These are phyloP conservation scores for Leucoraja ocellata DNA, from an alignment of 2,797 vertebrate species.

Conservation along the genomic window DNA sequence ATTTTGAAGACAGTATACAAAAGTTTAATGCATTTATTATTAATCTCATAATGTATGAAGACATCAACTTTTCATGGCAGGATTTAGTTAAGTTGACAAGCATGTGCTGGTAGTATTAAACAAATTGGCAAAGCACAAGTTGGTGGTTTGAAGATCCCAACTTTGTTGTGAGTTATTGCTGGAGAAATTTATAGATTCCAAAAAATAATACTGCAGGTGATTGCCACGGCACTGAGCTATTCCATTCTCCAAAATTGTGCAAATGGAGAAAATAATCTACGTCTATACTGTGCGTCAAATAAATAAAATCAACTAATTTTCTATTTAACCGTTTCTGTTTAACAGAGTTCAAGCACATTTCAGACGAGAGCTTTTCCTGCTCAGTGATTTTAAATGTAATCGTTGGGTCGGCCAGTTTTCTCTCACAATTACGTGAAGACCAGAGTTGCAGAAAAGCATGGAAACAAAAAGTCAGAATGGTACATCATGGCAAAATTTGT, in stretches of 20 bases:
- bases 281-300: background rate
- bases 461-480: background rate
- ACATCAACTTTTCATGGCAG: background rate
- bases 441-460: background rate
- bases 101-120: background rate
- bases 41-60: background rate
- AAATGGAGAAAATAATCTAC: background rate
- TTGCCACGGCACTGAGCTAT: background rate
- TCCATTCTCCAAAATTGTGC: background rate
- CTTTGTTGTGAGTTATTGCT: background rate
- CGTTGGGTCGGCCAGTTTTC: background rate
- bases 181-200: background rate
- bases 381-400: background rate
- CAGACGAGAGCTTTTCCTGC: background rate
- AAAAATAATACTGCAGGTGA: background rate
- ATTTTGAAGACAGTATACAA: background rate
- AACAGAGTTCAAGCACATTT: background rate
- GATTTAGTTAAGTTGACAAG: background rate
- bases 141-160: background rate
- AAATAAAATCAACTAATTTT: background rate
- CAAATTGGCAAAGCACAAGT: background rate
- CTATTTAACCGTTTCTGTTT: background rate
- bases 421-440: background rate
- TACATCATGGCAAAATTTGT: background rate
- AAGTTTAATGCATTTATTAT: background rate